Conservation (phyloP, 2,888 invertebrate species). For the Dryobotodes eremita region DNA sequence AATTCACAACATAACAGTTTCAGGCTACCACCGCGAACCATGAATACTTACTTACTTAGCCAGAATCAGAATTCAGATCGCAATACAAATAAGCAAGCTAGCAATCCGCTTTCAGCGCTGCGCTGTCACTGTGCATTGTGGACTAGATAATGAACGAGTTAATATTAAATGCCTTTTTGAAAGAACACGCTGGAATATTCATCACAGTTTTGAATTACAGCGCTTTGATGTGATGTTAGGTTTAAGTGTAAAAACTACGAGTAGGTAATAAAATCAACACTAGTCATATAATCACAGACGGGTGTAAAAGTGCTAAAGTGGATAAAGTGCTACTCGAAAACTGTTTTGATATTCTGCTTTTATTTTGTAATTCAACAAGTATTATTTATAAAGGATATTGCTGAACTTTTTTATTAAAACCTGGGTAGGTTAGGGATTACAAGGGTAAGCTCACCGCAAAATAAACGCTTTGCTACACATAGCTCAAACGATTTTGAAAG, state of each 20-base stretch:
- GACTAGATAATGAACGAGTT: constrained; percentile 58
- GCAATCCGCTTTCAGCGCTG: constrained; percentile 54
- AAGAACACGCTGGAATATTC: constrained; percentile 58
- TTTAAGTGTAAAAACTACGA: constrained; percentile 28
- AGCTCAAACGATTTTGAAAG: constrained; percentile 42
- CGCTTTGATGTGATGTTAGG: constrained; percentile 44
- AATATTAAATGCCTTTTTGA: constrained; percentile 63
- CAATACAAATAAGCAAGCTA: constrained; percentile 42
- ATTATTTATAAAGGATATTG: neutral
- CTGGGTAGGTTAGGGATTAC: too few species aligned
- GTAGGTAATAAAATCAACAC: constrained; percentile 23
- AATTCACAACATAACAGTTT: constrained; percentile 2
- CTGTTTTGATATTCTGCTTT: neutral
- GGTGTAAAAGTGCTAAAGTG: constrained; percentile 1
- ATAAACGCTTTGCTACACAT: constrained; percentile 18
- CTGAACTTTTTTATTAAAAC: neutral
- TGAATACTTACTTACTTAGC: constrained; percentile 3
- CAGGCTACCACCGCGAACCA: neutral
- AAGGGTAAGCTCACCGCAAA: constrained; percentile 27
- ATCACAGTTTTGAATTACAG: constrained; percentile 59
- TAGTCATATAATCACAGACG: constrained; percentile 7
- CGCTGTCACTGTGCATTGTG: constrained; percentile 56
- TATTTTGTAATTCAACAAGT: neutral
- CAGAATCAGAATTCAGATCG: constrained; percentile 46
- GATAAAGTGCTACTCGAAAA: constrained; percentile 9